Evolutionary conservation across 2,113 vertebrate genomes (phyloP), one percentile per base, ranked within the genome.

Genomic region (Scolopax mira): DNA sequence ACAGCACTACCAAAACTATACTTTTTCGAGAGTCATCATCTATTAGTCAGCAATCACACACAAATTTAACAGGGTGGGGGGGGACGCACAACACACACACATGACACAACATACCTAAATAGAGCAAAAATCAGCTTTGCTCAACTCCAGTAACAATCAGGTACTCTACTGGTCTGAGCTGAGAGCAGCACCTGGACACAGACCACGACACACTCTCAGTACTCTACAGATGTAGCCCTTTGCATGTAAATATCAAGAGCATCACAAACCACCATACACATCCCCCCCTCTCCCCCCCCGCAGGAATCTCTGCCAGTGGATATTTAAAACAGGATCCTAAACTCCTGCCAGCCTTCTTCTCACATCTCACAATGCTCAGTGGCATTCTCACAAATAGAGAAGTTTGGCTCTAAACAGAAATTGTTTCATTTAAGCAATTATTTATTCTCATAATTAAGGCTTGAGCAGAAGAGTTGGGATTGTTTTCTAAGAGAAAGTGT

Each of bases 131-230:
- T 13, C 39, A 64, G 39, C 11, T 72, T 69, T 81, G 66, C 48
- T 52, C 71, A 74, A 13, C 28, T 52, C 33, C 21, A 82, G 33
- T 18, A 80, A 30, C 6, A 41, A 35, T 1, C 11, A 44, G 9
- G 4, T 30, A 19, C 5, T 52, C 17, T 57, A 3, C 9, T 6
- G 27, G 51, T 8, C 21, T 6, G 24, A 39, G 67, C 48, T 24
- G 35, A 62, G 0, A 41, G 35, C 51, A 55, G 64, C 6, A 0
- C 3, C 49, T 18, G 39, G 33, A 49, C 28, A 37, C 33, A 80
- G 60, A 16, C 4, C 74, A 22, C 0, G 2, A 18, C 3, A 37
- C 28, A 21, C 2, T 33, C 18, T 10, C 58, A 46, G 27, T 2
- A 5, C 10, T 64, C 44, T 4, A 4, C 58, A 69, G 33, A 85